Percentiles rank a stretch among this genome's conserved stretches.
Evolutionary conservation across 2,113 vertebrate species (phyloP).

Genomic region (Sus scrofa): DNA sequence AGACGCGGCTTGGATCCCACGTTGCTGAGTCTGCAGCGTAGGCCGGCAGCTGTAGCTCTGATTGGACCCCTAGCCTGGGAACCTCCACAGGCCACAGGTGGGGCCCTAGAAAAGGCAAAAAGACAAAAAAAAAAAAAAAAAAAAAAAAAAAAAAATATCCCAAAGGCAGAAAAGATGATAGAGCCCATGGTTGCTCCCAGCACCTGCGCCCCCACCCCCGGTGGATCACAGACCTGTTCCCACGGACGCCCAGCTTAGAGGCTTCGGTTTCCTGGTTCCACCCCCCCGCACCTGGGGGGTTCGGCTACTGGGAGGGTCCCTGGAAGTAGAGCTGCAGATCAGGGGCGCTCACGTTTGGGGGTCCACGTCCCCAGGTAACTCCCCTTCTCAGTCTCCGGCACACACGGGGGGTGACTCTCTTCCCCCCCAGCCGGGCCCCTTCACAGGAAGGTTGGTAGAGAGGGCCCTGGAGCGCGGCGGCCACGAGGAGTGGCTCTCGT

Average conservation of each 20-base stretch:
- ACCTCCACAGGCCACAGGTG: no score
- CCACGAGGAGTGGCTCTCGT: background rate
- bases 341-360: no score
- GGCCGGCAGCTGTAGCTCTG: no score
- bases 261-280: background rate
- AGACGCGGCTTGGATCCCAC: no score
- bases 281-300: background rate
- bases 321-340: background rate
- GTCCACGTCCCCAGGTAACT: background rate
- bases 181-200: background rate
- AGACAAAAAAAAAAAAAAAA: no score
- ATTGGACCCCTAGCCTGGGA: no score
- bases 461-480: background rate
- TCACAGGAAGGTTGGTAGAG: background rate
- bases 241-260: rapidly evolving
- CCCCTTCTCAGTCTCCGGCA: background rate
- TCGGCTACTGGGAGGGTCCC: background rate
- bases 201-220: no score
- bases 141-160: no score
- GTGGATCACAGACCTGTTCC: no score
- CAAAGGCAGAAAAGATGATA: background rate
- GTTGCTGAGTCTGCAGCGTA: no score
- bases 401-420: rapidly evolving
- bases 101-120: no score
- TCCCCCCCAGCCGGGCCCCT: rapidly evolving